These are phyloP conservation scores for Actinia tenebrosa DNA, from an alignment of 64 coral and sea anemone species.

Conservation along the genomic window DNA sequence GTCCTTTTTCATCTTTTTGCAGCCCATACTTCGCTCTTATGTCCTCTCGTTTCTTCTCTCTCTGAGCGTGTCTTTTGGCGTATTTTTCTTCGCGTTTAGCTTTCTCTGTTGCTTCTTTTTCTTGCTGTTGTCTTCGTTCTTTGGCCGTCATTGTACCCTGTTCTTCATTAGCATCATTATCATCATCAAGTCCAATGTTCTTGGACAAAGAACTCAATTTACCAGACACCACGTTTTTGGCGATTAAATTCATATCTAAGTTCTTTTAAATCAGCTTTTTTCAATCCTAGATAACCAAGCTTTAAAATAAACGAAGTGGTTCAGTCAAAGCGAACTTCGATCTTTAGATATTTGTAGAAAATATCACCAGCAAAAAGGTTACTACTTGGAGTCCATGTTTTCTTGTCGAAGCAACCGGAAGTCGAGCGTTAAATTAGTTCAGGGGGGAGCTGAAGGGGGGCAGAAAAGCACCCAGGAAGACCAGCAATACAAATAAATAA, in stretches of 20 bases:
- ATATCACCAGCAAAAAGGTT: neutral
- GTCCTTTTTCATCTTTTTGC: slow-evolving; percentile 43
- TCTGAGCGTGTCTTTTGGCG: slow-evolving; percentile 64
- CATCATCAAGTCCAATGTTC: slow-evolving; percentile 52
- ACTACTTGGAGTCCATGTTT: neutral
- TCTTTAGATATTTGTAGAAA: neutral
- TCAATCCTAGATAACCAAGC: neutral
- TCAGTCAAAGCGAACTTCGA: neutral
- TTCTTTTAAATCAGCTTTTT: neutral
- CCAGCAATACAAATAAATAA: neutral
- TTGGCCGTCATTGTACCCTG: slow-evolving; percentile 54
- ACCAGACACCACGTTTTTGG: slow-evolving; percentile 57
- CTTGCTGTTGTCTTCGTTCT: slow-evolving; percentile 66
- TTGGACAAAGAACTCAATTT: slow-evolving; percentile 68
- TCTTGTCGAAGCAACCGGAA: neutral
- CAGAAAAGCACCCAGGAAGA: neutral
- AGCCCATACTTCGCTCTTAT: slow-evolving; percentile 85
- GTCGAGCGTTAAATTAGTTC: neutral
- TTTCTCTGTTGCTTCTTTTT: slow-evolving; percentile 55
- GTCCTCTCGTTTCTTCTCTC: slow-evolving; percentile 78
- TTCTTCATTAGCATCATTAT: slow-evolving; percentile 9
- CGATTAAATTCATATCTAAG: slow-evolving; percentile 38
- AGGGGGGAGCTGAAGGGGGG: neutral
- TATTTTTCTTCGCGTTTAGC: slow-evolving; percentile 59
- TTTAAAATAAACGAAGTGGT: neutral